Conservation (phyloP, 2,888 invertebrate species). For the Galeopsomyia nigrocyanea region DNA sequence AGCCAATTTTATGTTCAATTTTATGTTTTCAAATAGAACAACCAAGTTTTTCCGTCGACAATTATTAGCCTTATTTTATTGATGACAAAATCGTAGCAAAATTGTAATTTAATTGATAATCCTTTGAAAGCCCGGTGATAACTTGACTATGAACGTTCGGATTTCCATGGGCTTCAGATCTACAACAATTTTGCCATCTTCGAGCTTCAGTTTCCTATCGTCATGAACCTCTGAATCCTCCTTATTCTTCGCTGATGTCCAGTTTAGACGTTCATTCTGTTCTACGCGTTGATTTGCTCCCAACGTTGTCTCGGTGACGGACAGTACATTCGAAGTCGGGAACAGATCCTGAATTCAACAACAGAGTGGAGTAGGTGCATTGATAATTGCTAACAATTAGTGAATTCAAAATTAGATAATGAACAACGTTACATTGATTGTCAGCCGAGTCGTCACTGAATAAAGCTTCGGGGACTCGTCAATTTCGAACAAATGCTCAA, state of each 20-base stretch:
- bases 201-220: constrained; percentile 8
- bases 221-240: constrained; percentile 16
- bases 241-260: constrained; percentile 65
- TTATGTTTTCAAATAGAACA: too few species aligned
- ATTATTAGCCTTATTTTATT: too few species aligned
- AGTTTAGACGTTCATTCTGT: constrained; percentile 71
- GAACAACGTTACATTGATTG: neutral
- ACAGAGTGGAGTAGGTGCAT: neutral
- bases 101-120: too few species aligned
- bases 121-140: too few species aligned
- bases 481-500: constrained; percentile 83
- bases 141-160: constrained; percentile 73
- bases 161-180: constrained; percentile 78
- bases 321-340: constrained; percentile 70
- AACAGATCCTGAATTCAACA: constrained; percentile 70
- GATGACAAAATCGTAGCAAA: too few species aligned
- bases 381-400: neutral
- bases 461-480: constrained; percentile 73
- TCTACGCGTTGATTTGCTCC: constrained; percentile 77
- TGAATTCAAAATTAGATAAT: neutral
- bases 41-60: too few species aligned
- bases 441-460: constrained; percentile 68
- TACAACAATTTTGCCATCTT: neutral
- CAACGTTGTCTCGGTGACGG: constrained; percentile 76
- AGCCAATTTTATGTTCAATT: too few species aligned